These are phyloP conservation scores for Acrocephalus scirpaceus DNA, from an alignment of 2,797 vertebrate species.

Conservation along the genomic window DNA sequence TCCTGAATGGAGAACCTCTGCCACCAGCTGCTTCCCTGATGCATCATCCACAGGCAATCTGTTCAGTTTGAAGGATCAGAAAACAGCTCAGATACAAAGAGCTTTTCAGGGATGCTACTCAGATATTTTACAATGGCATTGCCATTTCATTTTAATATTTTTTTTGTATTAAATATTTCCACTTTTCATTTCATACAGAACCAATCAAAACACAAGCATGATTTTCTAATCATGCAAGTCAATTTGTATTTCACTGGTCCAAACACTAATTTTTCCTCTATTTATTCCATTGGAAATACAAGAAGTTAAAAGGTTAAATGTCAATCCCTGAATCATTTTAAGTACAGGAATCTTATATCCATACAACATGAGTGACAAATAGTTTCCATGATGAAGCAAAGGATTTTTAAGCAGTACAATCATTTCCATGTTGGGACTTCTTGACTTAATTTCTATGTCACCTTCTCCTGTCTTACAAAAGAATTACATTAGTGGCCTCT, in stretches of 20 bases:
- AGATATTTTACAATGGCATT: neutral
- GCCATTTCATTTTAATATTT: neutral
- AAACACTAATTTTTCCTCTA: neutral
- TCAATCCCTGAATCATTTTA: neutral
- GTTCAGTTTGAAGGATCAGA: neutral
- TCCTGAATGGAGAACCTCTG: constrained; percentile 90
- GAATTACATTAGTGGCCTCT: neutral
- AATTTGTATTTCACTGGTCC: neutral
- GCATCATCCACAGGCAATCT: constrained; percentile 95
- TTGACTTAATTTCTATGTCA: neutral
- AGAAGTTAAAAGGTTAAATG: neutral
- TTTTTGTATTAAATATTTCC: neutral
- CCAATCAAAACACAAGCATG: neutral
- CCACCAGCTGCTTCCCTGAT: constrained; percentile 89
- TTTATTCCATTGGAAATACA: neutral
- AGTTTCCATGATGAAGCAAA: neutral
- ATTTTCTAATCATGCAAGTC: neutral
- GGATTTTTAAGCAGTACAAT: neutral
- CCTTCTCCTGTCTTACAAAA: neutral
- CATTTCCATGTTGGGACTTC: neutral
- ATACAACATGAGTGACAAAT: neutral
- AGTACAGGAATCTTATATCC: neutral
- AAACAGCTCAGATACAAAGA: neutral
- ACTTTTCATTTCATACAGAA: neutral
- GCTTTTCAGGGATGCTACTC: neutral